Evolutionary conservation across 1,140 invertebrate genomes (phyloP).

Genomic region (Sitobion miscanthi): DNA sequence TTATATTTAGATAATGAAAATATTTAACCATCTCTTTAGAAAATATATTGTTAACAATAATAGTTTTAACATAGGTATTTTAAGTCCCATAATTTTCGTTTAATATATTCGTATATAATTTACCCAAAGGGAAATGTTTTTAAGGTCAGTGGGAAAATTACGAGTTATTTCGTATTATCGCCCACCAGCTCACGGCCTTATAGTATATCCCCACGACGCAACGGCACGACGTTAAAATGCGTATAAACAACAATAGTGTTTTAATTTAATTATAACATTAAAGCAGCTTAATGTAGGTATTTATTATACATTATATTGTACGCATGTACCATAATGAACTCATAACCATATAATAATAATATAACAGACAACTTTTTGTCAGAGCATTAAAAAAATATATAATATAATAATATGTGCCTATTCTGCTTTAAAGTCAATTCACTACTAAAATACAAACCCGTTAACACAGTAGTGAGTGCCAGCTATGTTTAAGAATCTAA

Average conservation of each 20-base stretch:
- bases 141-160: constrained; percentile 5
- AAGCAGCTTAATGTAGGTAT: background rate
- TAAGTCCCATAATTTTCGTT: background rate
- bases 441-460: background rate
- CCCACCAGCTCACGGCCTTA: background rate
- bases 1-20: background rate
- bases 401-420: background rate
- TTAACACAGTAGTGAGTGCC: background rate
- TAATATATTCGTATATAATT: constrained; percentile 9
- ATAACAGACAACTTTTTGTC: background rate
- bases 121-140: background rate
- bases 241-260: constrained; percentile 12
- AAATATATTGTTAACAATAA: background rate
- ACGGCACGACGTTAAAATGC: background rate
- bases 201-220: background rate
- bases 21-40: background rate
- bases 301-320: constrained; percentile 13
- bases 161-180: background rate
- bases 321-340: background rate
- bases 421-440: background rate
- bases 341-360: background rate
- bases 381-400: background rate
- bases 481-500: background rate
- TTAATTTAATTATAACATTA: constrained; percentile 20
- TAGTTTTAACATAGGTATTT: background rate